A percentile compares a stretch with the other conserved stretches of the same genome.
Evolutionary conservation across 2,113 vertebrate genomes (phyloP).

Genomic region (Lepus europaeus): DNA sequence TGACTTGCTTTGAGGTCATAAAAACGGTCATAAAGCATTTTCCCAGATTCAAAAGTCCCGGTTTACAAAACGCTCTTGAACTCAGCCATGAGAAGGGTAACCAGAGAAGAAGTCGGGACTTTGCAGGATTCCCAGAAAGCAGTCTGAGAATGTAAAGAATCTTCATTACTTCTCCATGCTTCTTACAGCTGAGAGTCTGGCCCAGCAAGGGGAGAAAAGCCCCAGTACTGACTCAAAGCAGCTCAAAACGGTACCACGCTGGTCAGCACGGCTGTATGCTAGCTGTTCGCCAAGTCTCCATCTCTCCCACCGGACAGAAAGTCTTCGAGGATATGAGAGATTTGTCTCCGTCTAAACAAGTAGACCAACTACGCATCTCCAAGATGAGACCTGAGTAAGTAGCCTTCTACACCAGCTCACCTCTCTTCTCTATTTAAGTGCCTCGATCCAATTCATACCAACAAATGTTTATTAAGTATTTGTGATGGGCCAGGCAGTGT

Average conservation of each 20-base stretch:
- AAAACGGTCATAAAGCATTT: conserved; percentile 84
- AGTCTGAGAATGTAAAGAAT: conserved; percentile 81
- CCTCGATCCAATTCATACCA: background rate
- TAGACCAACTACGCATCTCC: background rate
- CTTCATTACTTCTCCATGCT: conserved; percentile 70
- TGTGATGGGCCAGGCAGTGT: background rate
- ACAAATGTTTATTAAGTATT: background rate
- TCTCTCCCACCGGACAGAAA: background rate
- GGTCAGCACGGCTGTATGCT: background rate
- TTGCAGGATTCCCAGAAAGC: conserved; percentile 77
- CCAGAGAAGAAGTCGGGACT: conserved; percentile 77
- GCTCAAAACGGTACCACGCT: background rate
- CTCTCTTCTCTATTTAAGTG: background rate
- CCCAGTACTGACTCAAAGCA: conserved; percentile 15
- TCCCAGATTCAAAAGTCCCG: conserved; percentile 80
- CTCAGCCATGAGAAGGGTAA: conserved; percentile 81
- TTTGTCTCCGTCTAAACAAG: background rate
- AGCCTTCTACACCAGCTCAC: background rate
- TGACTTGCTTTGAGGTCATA: conserved; percentile 82
- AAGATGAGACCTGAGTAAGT: background rate
- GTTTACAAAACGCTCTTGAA: conserved; percentile 82
- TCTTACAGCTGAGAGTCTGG: conserved; percentile 64
- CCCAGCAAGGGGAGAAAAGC: conserved; percentile 48
- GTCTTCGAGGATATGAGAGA: conserved; percentile 26
- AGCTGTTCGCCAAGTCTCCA: background rate